phyloP scores from a whole-genome alignment of 2,113 vertebrate genomes.

The Gracilinanus agilis region DNA sequence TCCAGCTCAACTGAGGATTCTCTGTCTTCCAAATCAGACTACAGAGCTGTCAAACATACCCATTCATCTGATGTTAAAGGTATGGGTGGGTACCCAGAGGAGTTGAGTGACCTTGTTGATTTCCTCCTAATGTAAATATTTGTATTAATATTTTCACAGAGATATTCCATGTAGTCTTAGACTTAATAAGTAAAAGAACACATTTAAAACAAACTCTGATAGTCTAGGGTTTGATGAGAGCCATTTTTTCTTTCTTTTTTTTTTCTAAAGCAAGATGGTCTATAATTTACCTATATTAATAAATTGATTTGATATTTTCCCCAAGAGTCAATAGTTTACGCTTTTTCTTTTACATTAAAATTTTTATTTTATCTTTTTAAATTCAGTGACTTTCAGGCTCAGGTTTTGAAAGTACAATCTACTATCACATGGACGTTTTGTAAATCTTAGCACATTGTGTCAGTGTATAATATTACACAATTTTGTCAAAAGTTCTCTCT shows the following conservation, averaged over 20 bases:
- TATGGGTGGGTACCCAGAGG: slow-evolving; percentile 7
- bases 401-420: not conserved
- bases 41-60: not conserved
- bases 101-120: not conserved
- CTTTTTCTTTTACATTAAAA: slow-evolving; percentile 19
- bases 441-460: not conserved
- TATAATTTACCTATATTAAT: not conserved
- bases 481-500: slow-evolving; percentile 45
- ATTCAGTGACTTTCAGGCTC: slow-evolving; percentile 30
- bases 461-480: not conserved
- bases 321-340: slow-evolving; percentile 5
- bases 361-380: slow-evolving; percentile 25
- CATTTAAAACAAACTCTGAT: not conserved
- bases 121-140: not conserved
- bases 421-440: not conserved
- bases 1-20: slow-evolving; percentile 79
- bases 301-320: slow-evolving; percentile 20
- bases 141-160: slow-evolving; percentile 10
- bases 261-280: not conserved
- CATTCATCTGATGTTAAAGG: slow-evolving; percentile 50
- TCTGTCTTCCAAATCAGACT: slow-evolving; percentile 47
- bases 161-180: not conserved
- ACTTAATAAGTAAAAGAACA: not conserved
- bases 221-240: not conserved
- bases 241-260: not conserved